Evolutionary conservation across 2,888 invertebrate genomes (phyloP).

Genomic region (Calameuta idolon): DNA sequence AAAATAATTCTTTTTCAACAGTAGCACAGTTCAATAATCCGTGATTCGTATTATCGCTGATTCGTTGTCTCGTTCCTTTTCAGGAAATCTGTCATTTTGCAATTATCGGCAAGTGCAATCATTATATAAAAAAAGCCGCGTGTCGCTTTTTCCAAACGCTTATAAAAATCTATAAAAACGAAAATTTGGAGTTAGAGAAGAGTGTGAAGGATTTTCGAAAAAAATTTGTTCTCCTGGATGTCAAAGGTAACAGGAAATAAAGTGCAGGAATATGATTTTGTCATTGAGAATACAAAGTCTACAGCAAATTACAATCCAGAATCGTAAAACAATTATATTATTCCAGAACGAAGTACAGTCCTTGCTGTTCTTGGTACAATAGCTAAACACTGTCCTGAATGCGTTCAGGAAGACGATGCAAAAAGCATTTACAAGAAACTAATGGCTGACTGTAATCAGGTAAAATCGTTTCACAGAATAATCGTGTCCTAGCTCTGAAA

Average conservation of each 20-base stretch:
- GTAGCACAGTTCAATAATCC: background rate
- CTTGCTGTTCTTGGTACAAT: slow-evolving; percentile 41
- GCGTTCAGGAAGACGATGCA: slow-evolving; percentile 1
- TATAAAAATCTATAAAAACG: slow-evolving; percentile 38
- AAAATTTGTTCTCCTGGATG: slow-evolving; percentile 23
- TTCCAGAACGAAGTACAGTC: slow-evolving; percentile 39
- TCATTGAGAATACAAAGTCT: slow-evolving; percentile 17
- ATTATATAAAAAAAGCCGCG: slow-evolving; percentile 41
- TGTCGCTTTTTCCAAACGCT: slow-evolving; percentile 40
- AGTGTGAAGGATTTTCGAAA: slow-evolving; percentile 31
- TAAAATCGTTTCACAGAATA: background rate
- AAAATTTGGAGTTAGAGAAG: slow-evolving; percentile 37
- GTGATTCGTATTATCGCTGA: background rate
- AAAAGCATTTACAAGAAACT: slow-evolving; percentile 19
- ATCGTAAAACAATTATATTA: slow-evolving; percentile 20
- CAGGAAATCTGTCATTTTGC: slow-evolving; percentile 45
- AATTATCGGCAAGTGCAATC: slow-evolving; percentile 31
- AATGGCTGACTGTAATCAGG: background rate
- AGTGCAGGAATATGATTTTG: slow-evolving; percentile 22
- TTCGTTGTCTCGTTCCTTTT: background rate
- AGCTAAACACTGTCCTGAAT: slow-evolving; percentile 33
- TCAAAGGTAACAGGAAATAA: slow-evolving; percentile 36
- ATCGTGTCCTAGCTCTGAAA: background rate
- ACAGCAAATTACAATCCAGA: slow-evolving; percentile 12
- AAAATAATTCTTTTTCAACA: slow-evolving; percentile 31